Evolutionary conservation across 2,113 vertebrate genomes (phyloP).

Genomic region (Bubo blakistoni): DNA sequence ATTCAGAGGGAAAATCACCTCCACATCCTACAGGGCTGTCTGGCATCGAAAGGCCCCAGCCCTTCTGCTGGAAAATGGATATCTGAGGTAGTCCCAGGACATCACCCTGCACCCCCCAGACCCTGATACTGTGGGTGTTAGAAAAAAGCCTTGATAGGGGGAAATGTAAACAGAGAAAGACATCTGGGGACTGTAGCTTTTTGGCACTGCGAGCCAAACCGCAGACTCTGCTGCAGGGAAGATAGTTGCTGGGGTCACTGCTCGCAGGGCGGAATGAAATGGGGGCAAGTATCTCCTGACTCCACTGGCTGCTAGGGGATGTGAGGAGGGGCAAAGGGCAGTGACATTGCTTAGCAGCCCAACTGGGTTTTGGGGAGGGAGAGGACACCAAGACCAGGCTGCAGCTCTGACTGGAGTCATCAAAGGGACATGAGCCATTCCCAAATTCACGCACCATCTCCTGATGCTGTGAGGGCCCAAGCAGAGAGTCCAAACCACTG

Average conservation of each 20-base stretch:
- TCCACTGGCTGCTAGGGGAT: background rate
- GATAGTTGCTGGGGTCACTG: background rate
- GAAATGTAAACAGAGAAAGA: slow-evolving; percentile 38
- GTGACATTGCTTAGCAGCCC: background rate
- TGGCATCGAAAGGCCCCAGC: background rate
- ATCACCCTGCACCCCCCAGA: background rate
- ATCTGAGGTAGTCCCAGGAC: background rate
- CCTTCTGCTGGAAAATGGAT: slow-evolving; percentile 3
- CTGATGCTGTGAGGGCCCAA: background rate
- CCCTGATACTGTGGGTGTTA: background rate
- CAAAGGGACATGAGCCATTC: background rate
- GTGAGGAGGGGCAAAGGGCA: rapidly evolving
- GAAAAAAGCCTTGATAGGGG: slow-evolving; percentile 25
- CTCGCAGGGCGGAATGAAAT: background rate
- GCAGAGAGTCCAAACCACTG: background rate
- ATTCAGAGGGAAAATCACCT: background rate
- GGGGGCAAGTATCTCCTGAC: background rate
- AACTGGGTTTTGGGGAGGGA: background rate
- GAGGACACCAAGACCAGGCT: background rate
- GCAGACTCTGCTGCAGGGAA: background rate
- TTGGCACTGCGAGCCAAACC: background rate
- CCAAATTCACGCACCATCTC: rapidly evolving
- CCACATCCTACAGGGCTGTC: background rate
- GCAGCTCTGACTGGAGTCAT: background rate
- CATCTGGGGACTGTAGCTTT: slow-evolving; percentile 24